Evolutionary conservation across 2,113 vertebrate species (phyloP).

Genomic region (Larimichthys polyactis): DNA sequence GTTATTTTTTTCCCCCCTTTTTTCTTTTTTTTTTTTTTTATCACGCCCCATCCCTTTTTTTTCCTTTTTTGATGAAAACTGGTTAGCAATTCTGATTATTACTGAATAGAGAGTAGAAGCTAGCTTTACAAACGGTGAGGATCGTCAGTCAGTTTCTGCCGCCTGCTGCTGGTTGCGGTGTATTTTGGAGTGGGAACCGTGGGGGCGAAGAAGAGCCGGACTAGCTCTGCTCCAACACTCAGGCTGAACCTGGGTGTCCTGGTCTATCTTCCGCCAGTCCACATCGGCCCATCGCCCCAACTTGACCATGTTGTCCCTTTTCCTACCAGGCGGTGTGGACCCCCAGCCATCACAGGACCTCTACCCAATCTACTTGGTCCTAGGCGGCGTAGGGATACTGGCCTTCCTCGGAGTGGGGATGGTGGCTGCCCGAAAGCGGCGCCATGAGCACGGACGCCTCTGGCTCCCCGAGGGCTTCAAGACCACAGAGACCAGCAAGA

Average conservation of each 20-base stretch:
- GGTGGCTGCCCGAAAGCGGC: constrained; percentile 92
- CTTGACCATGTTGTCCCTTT: constrained; percentile 74
- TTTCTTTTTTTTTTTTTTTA: constrained; percentile 69
- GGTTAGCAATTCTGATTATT: constrained; percentile 94
- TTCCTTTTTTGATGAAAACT: constrained; percentile 88
- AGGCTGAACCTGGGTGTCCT: constrained; percentile 42
- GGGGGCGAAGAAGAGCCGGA: constrained; percentile 52
- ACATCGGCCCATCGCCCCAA: constrained; percentile 14
- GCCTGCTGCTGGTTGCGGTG: constrained; percentile 54
- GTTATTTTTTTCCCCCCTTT: constrained; percentile 59
- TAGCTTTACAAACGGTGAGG: constrained; percentile 66
- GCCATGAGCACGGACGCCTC: constrained; percentile 95
- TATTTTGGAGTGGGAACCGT: constrained; percentile 40
- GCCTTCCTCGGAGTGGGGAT: constrained; percentile 89
- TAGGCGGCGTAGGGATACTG: constrained; percentile 84
- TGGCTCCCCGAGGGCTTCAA: constrained; percentile 99
- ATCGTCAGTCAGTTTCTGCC: constrained; percentile 55
- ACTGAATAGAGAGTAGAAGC: constrained; percentile 87
- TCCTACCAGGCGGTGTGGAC: constrained; percentile 86
- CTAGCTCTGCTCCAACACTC: constrained; percentile 72
- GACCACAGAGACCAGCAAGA: constrained; percentile 95
- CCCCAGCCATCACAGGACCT: constrained; percentile 64
- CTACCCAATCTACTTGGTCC: constrained; percentile 90
- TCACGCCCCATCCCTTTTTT: constrained; percentile 76
- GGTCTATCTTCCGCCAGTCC: constrained; percentile 8